phyloP scores from a whole-genome alignment of 2,113 vertebrate genomes.

The Gulo gulo region DNA sequence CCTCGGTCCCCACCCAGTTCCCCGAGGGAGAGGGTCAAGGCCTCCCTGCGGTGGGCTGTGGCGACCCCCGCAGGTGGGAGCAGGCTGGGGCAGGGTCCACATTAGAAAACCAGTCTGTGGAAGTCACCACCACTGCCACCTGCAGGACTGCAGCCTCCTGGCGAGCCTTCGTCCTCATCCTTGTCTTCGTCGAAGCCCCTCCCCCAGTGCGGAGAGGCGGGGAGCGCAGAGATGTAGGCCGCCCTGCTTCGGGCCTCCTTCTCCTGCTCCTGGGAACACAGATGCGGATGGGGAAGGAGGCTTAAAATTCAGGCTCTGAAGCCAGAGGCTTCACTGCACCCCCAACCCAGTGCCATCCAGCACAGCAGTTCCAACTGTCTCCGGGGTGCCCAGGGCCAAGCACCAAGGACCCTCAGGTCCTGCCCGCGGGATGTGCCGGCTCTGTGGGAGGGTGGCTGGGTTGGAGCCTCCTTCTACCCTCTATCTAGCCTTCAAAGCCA shows the following conservation, averaged over 20 bases:
- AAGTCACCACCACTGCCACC: constrained; percentile 80
- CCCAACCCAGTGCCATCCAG: fast-evolving
- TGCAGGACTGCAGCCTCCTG: constrained; percentile 81
- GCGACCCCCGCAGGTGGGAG: neutral
- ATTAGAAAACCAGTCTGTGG: constrained; percentile 85
- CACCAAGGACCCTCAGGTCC: neutral
- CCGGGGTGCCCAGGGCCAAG: neutral
- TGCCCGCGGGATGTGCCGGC: too few species aligned
- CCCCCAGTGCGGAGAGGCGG: constrained; percentile 84
- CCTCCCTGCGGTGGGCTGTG: neutral
- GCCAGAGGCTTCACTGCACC: neutral
- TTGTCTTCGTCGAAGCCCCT: constrained; percentile 86
- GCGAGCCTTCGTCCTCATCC: constrained; percentile 81
- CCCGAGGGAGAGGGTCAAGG: neutral
- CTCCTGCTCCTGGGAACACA: constrained; percentile 85
- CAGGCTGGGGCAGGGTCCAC: neutral
- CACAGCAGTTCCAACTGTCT: neutral
- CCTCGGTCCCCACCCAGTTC: neutral
- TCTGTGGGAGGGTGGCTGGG: fast-evolving
- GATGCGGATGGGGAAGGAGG: neutral
- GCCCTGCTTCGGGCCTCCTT: constrained; percentile 86
- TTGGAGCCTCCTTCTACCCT: neutral
- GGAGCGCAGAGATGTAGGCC: constrained; percentile 83
- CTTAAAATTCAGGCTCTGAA: neutral
- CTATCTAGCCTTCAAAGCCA: neutral